A percentile compares a stretch with the other conserved stretches of the same genome.
phyloP scores from a whole-genome alignment of 2,797 vertebrate genomes.

The Melanotaenia boesemani region DNA sequence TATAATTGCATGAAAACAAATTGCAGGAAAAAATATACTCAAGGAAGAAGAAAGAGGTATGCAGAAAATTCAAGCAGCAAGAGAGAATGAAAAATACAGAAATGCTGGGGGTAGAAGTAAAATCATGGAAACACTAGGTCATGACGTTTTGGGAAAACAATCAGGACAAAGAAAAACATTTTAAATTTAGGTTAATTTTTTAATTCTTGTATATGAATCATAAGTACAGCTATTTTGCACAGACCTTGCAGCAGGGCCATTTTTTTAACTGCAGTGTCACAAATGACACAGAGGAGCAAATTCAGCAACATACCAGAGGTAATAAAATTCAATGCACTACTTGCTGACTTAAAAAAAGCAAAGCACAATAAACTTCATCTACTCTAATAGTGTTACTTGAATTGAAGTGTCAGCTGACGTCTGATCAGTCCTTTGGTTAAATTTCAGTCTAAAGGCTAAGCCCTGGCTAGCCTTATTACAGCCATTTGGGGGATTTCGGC shows the following conservation, averaged over 20 bases:
- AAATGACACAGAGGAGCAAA: conserved; percentile 13
- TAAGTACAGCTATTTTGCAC: conserved; percentile 36
- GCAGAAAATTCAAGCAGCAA: neutral
- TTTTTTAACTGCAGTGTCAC: conserved; percentile 24
- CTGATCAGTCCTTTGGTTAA: conserved; percentile 29
- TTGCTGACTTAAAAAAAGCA: conserved; percentile 39
- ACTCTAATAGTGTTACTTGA: conserved; percentile 35
- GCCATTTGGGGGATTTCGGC: conserved; percentile 58
- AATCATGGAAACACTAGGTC: conserved; percentile 3
- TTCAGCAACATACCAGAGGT: conserved; percentile 25
- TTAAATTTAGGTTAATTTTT: conserved; percentile 21
- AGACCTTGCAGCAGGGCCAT: conserved; percentile 20
- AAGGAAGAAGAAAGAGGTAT: neutral
- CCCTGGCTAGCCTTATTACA: conserved; percentile 43
- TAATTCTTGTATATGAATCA: conserved; percentile 16
- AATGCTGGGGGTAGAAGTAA: neutral
- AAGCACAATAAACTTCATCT: conserved; percentile 68
- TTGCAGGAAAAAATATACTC: conserved; percentile 20
- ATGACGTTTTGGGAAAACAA: conserved; percentile 12
- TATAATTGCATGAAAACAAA: conserved; percentile 40
- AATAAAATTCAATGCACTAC: conserved; percentile 45
- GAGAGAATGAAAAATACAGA: neutral
- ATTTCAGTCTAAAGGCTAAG: conserved; percentile 35
- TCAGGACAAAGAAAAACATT: conserved; percentile 5
- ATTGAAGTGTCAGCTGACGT: conserved; percentile 51